Percentiles rank a stretch among this genome's conserved stretches.
Evolutionary conservation across 2,113 vertebrate species (phyloP).

Genomic region (Carollia perspicillata): DNA sequence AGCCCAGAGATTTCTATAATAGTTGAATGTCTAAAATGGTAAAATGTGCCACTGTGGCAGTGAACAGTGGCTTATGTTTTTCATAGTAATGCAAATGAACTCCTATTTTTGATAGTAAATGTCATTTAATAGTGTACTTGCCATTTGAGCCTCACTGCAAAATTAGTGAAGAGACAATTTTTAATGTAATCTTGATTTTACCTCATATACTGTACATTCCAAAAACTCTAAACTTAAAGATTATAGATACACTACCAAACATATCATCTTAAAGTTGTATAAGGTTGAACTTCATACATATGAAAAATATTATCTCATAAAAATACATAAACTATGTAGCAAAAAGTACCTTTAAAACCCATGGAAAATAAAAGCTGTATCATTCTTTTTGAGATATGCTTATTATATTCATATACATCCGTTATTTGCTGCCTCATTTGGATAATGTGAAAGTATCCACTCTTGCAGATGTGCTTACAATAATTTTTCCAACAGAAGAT

Average conservation of each 20-base stretch:
- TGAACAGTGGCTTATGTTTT: slow-evolving; percentile 84
- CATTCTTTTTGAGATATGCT: slow-evolving; percentile 86
- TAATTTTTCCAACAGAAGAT: not conserved
- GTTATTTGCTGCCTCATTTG: slow-evolving; percentile 30
- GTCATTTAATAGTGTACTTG: slow-evolving; percentile 95
- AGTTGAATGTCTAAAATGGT: slow-evolving; percentile 84
- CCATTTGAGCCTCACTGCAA: slow-evolving; percentile 91
- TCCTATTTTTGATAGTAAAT: slow-evolving; percentile 94
- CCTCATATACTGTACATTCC: slow-evolving; percentile 99
- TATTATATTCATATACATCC: slow-evolving; percentile 54
- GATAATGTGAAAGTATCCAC: not conserved
- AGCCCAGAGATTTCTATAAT: slow-evolving; percentile 86
- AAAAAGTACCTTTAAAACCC: slow-evolving; percentile 86
- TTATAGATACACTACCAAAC: slow-evolving; percentile 93
- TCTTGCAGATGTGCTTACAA: not conserved
- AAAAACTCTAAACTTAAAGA: slow-evolving; percentile 94
- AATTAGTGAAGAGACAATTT: slow-evolving; percentile 87
- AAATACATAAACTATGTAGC: slow-evolving; percentile 92
- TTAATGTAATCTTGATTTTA: slow-evolving; percentile 99
- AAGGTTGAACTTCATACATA: slow-evolving; percentile 85
- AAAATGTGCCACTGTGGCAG: slow-evolving; percentile 79
- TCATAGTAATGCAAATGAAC: slow-evolving; percentile 88
- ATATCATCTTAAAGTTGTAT: slow-evolving; percentile 96
- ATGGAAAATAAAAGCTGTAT: slow-evolving; percentile 99
- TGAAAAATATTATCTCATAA: slow-evolving; percentile 90